Conservation (phyloP, 1,140 invertebrate species). For the Diabrotica undecimpunctata region DNA sequence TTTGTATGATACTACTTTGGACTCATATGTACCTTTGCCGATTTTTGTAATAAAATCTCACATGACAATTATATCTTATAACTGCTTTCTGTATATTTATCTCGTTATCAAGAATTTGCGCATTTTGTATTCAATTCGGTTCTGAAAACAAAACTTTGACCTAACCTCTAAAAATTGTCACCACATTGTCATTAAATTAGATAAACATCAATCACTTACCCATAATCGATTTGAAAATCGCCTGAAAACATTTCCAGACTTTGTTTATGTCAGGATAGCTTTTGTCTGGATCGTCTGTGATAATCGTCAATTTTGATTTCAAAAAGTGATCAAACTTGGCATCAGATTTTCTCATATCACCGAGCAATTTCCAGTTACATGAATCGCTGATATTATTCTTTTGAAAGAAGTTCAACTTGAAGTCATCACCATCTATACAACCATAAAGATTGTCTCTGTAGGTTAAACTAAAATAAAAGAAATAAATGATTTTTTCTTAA, state of each 20-base stretch:
- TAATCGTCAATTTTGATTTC: slow-evolving; percentile 58
- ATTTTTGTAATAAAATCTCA: too few relatives aligned
- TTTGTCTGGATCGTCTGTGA: slow-evolving; percentile 56
- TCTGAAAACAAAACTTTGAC: too few relatives aligned
- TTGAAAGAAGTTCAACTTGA: slow-evolving; percentile 45
- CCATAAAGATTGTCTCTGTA: slow-evolving; percentile 60
- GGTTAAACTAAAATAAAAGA: slow-evolving; percentile 18
- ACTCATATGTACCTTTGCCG: too few relatives aligned
- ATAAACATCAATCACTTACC: slow-evolving; percentile 34
- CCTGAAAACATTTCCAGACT: slow-evolving; percentile 66
- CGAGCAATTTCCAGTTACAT: slow-evolving; percentile 36
- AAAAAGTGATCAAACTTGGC: slow-evolving; percentile 57
- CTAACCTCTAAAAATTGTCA: too few relatives aligned
- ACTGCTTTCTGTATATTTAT: too few relatives aligned
- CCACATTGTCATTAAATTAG: too few relatives aligned
- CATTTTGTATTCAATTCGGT: too few relatives aligned
- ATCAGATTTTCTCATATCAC: slow-evolving; percentile 45
- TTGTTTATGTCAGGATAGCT: slow-evolving; percentile 60
- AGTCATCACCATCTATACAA: slow-evolving; percentile 50
- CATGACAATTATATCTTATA: too few relatives aligned
- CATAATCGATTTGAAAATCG: slow-evolving; percentile 58
- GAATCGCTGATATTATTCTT: slow-evolving; percentile 35
- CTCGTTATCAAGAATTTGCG: too few relatives aligned
- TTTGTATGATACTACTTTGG: too few relatives aligned
- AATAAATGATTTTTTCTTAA: too few relatives aligned